A percentile compares a stretch with the other conserved stretches of the same genome.
phyloP scores from a whole-genome alignment of 2,797 vertebrate genomes.

The Paguma larvata region DNA sequence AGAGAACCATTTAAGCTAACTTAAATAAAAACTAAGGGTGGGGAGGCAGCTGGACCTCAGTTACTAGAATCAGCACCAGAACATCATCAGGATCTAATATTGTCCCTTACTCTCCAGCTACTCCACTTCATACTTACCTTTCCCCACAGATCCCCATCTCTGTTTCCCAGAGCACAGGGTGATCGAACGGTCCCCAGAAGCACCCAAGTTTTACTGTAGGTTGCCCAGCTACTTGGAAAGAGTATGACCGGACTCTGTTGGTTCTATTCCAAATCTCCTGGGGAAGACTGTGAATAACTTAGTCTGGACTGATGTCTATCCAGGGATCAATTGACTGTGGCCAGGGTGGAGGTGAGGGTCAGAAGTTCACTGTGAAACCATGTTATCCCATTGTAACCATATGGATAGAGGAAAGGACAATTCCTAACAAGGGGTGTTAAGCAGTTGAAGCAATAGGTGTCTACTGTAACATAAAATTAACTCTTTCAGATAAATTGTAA shows the following conservation, averaged over 20 bases:
- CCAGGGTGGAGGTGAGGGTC: too few species aligned
- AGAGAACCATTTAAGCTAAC: neutral
- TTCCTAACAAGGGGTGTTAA: neutral
- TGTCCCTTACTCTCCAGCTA: neutral
- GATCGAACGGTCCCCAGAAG: neutral
- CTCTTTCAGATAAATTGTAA: neutral
- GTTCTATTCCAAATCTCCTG: neutral
- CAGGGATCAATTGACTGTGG: neutral
- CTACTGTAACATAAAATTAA: neutral
- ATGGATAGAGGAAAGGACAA: neutral
- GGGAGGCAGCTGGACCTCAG: neutral
- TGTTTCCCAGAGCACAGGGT: neutral
- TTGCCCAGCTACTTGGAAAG: neutral
- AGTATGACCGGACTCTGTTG: neutral
- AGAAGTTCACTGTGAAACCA: neutral
- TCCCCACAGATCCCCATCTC: neutral
- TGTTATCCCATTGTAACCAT: neutral
- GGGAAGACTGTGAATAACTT: neutral
- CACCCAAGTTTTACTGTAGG: neutral
- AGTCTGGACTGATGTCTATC: neutral
- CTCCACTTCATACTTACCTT: neutral
- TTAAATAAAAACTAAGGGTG: neutral
- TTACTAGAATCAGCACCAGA: neutral
- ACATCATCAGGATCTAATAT: neutral
- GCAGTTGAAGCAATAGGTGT: neutral